Conservation (phyloP, 2,797 vertebrate genomes). For the Lepus oiostolus region DNA sequence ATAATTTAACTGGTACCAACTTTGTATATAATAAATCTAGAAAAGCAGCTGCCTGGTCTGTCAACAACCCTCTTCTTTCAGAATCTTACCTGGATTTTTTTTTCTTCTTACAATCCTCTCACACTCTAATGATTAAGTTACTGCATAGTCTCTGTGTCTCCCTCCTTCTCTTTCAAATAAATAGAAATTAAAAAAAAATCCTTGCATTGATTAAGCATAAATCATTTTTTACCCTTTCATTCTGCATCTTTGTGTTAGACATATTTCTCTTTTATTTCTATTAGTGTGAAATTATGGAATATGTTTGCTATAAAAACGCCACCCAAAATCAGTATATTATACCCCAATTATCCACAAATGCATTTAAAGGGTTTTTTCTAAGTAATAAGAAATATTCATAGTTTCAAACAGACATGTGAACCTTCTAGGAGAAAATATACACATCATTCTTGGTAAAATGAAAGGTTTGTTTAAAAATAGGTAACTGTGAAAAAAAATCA, state of each 20-base stretch:
- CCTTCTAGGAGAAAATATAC: constrained; percentile 50
- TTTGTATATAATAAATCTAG: constrained; percentile 34
- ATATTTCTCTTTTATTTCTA: constrained; percentile 33
- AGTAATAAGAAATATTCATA: constrained; percentile 30
- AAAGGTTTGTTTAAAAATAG: constrained; percentile 65
- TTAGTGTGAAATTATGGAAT: constrained; percentile 43
- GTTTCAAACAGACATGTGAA: constrained; percentile 47
- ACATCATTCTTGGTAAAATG: constrained; percentile 66
- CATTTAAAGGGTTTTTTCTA: constrained; percentile 61
- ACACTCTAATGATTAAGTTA: constrained; percentile 47
- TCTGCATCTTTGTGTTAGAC: background rate
- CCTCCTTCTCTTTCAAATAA: no score
- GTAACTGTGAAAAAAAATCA: constrained; percentile 69
- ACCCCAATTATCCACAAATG: background rate
- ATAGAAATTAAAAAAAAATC: background rate
- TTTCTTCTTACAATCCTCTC: constrained; percentile 55
- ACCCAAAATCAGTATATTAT: background rate
- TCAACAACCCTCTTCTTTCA: constrained; percentile 36
- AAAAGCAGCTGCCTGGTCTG: constrained; percentile 52
- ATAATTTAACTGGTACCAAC: constrained; percentile 34
- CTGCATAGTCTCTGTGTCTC: no score
- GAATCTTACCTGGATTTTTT: constrained; percentile 29
- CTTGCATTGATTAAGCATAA: constrained; percentile 55
- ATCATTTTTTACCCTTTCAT: constrained; percentile 2
- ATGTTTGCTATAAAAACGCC: constrained; percentile 47